Evolutionary conservation across 2,113 vertebrate genomes (phyloP).

Genomic region (Passer montanus): DNA sequence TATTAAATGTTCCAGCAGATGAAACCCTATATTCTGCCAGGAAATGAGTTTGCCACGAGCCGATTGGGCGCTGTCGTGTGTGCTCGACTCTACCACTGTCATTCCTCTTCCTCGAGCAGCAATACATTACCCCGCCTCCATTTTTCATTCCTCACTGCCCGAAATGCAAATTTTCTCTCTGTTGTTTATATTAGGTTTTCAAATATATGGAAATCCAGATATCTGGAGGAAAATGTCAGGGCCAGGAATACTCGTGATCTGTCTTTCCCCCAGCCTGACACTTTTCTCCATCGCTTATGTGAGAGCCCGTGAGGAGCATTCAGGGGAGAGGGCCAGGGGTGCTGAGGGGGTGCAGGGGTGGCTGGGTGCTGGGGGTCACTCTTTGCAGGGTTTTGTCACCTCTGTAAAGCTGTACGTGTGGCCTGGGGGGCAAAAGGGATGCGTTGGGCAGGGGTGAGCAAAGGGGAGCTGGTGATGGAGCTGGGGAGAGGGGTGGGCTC

Average conservation of each 20-base stretch:
- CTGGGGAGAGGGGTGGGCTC: background rate
- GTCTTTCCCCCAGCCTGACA: slow-evolving; percentile 72
- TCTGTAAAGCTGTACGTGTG: rapidly evolving
- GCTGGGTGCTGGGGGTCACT: background rate
- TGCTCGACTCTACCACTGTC: slow-evolving; percentile 74
- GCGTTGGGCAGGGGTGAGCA: rapidly evolving
- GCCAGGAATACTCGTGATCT: slow-evolving; percentile 73
- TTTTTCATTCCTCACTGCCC: slow-evolving; percentile 84
- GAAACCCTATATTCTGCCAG: slow-evolving; percentile 82
- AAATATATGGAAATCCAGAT: slow-evolving; percentile 86
- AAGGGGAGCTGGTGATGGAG: rapidly evolving
- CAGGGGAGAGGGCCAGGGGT: background rate
- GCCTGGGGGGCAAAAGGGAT: background rate
- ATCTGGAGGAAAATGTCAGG: slow-evolving; percentile 83
- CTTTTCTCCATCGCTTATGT: slow-evolving; percentile 41
- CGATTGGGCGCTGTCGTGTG: slow-evolving; percentile 74
- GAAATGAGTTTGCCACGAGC: slow-evolving; percentile 83
- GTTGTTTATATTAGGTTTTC: slow-evolving; percentile 89
- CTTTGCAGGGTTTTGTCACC: background rate
- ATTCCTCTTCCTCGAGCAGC: slow-evolving; percentile 76
- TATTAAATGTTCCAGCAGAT: slow-evolving; percentile 82
- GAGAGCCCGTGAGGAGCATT: background rate
- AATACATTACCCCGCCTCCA: slow-evolving; percentile 79
- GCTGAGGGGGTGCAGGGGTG: background rate
- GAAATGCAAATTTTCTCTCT: slow-evolving; percentile 83